Conservation (phyloP, 1,140 invertebrate species). For the Drosophila pandora region DNA sequence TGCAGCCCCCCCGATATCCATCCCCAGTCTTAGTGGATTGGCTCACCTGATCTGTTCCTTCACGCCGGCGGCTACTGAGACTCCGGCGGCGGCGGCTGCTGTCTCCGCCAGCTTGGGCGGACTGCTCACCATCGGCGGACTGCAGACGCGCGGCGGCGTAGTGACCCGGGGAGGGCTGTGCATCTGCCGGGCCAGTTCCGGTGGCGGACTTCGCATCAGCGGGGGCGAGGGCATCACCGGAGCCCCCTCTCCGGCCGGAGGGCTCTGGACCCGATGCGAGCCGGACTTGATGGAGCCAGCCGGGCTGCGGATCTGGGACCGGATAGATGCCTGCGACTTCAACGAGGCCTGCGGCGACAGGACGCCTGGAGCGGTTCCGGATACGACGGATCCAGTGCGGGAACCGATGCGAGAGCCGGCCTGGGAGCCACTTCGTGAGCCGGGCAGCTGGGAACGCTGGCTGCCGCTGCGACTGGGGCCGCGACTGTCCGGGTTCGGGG, state of each 20-base stretch:
- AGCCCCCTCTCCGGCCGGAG: conserved; percentile 66
- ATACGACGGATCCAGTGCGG: conserved; percentile 54
- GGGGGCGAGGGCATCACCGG: conserved; percentile 80
- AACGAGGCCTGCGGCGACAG: conserved; percentile 66
- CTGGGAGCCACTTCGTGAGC: conserved; percentile 33
- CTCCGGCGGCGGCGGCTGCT: conserved; percentile 48
- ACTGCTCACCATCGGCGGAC: conserved; percentile 76
- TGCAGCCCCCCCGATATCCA: no score
- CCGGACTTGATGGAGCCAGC: conserved; percentile 64
- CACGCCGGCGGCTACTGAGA: conserved; percentile 15
- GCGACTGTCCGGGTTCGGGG: conserved; percentile 63
- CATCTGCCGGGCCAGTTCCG: conserved; percentile 64
- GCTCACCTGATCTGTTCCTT: conserved; percentile 53
- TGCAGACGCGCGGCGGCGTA: conserved; percentile 76
- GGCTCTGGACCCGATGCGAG: conserved; percentile 69
- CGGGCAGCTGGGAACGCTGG: conserved; percentile 51
- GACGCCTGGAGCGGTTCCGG: conserved; percentile 25
- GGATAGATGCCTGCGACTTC: conserved; percentile 54
- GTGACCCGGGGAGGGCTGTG: conserved; percentile 79
- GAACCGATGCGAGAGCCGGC: conserved; percentile 51
- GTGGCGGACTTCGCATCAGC: conserved; percentile 67
- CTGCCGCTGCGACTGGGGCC: conserved; percentile 72
- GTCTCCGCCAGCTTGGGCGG: conserved; percentile 71
- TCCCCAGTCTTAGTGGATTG: no score
- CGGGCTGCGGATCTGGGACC: conserved; percentile 41